Evolutionary conservation across 1,140 invertebrate species (phyloP).

Genomic region (Drosophila quadrilineata): DNA sequence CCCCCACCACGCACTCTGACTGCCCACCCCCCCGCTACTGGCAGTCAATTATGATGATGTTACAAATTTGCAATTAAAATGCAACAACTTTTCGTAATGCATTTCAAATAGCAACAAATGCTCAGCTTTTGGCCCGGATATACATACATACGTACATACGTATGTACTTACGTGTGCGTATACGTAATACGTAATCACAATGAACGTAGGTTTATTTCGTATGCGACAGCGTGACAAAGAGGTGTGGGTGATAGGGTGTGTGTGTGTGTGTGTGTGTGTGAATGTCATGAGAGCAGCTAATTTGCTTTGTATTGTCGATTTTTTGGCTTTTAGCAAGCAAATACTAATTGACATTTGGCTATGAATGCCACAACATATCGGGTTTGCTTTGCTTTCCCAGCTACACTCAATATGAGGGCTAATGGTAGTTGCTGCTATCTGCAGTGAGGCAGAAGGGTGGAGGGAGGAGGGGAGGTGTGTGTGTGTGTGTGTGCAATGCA

Average conservation of each 20-base stretch:
- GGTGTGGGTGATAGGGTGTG: neutral
- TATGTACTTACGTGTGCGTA: constrained; percentile 54
- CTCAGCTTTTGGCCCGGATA: too few relatives aligned
- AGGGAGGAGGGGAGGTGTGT: neutral
- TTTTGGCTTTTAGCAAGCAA: constrained; percentile 75
- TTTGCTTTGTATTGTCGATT: constrained; percentile 56
- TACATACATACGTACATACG: too few relatives aligned
- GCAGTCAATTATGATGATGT: constrained; percentile 27
- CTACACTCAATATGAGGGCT: too few relatives aligned
- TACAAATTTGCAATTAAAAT: constrained; percentile 66
- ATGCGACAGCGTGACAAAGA: constrained; percentile 56
- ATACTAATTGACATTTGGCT: constrained; percentile 76
- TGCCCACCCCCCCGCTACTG: neutral
- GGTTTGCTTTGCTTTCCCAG: too few relatives aligned
- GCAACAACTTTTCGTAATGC: constrained; percentile 33
- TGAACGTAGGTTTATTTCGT: constrained; percentile 64
- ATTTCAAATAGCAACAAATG: constrained; percentile 39
- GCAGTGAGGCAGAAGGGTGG: too few relatives aligned
- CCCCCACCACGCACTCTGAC: too few relatives aligned
- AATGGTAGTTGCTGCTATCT: too few relatives aligned
- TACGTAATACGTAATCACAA: constrained; percentile 69
- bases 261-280: neutral
- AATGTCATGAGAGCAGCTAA: constrained; percentile 47
- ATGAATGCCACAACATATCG: constrained; percentile 48
- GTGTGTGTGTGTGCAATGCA: constrained; percentile 52